These are phyloP conservation scores for Pollimyrus isidori DNA, from an alignment of 2,113 vertebrate species.

Conservation along the genomic window DNA sequence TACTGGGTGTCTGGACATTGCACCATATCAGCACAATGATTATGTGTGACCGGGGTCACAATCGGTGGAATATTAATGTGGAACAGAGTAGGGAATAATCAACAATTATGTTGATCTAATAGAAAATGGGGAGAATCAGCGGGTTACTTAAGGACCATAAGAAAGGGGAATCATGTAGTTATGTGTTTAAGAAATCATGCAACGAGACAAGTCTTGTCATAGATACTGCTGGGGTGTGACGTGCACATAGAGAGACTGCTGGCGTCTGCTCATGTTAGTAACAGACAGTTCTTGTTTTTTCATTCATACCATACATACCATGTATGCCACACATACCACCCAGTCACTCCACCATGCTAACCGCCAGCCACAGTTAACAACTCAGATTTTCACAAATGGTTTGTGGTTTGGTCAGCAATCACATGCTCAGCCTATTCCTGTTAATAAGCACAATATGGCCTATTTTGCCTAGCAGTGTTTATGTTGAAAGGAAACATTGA, in stretches of 20 bases:
- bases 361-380: neutral
- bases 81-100: neutral
- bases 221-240: neutral
- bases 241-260: neutral
- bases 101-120: neutral
- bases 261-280: neutral
- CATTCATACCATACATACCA: neutral
- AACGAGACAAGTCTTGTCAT: neutral
- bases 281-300: neutral
- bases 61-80: neutral
- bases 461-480: neutral
- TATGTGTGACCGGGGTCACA: neutral
- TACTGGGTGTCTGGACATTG: neutral
- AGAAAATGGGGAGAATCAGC: neutral
- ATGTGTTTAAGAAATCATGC: neutral
- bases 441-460: neutral
- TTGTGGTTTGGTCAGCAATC: neutral
- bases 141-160: neutral
- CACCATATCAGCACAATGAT: neutral
- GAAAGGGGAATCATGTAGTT: neutral
- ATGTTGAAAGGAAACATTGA: neutral
- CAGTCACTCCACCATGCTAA: neutral
- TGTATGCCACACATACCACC: neutral
- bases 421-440: neutral
- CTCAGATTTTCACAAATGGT: neutral